Base-by-base conservation (phyloP, 2,113 vertebrate species). In the Paraplagusia blochii region DNA sequence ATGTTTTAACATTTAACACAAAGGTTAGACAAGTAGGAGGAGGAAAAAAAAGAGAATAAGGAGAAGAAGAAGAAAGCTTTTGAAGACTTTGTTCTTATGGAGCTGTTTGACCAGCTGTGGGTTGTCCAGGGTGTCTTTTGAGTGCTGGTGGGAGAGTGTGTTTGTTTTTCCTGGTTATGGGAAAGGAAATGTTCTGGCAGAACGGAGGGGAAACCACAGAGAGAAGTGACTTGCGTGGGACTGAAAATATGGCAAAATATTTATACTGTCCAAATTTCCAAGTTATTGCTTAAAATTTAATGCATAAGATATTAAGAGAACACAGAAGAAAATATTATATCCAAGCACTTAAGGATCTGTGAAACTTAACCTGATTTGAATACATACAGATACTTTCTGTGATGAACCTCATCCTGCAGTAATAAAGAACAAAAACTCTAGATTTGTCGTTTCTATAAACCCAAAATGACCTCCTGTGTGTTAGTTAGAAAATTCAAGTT, bases 61-160 rank as follows among this genome's bases (percentile, higher is more conserved):
- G 6, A 29, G 22, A 29, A 72, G 17, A 54, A 44, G 19, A 16
- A 36, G 22, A 33, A 44, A 34, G 44, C 7, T 1, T 33, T 44
- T 22, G 11, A 36, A 67, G 39, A 46, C 36, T 16, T 40, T 51
- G 35, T 63, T 29, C 45, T 12, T 19, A 17, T 18, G 1, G 5
- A 22, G 17, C 45, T 8, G 1, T 12, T 49, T 6, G 12, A 60
- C 42, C 19, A 50, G 48, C 19, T 53, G 58, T 64, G 72, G 76
- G 58, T 79, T 77, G 46, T 33, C 63, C n/a, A n/a, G 42, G 34
- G 46, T 51, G 46, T 55, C 60, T 68, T 76, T 38, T 49, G 19
- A 29, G 53, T 29, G 22, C 22, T 6, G 22, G 22, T 29, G 22
- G 2, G 22, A 29, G 22, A 29, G 22, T 29, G 22, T 29, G 22